Conservation (phyloP, 30 jellyfish, hydroid and myxozoan genomes). For the Hydractinia symbiolongicarpus region DNA sequence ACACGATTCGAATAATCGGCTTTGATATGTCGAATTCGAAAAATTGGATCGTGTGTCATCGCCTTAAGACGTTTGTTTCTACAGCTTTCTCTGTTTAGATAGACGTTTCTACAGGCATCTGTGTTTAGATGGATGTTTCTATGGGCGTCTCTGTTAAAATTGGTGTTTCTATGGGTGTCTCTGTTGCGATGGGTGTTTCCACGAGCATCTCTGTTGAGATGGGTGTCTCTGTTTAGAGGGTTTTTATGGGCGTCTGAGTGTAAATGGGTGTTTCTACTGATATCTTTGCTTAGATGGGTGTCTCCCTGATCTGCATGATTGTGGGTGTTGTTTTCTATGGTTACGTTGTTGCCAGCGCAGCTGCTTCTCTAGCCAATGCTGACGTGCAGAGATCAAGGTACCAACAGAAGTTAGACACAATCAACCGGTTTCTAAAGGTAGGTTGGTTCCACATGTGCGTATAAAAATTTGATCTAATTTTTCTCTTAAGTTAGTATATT, state of each 20-base stretch:
- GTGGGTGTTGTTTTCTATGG: constrained; percentile 66
- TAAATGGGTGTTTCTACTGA: neutral
- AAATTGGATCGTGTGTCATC: too few species aligned
- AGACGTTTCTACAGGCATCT: too few species aligned
- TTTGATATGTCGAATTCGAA: too few species aligned
- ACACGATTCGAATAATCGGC: too few species aligned
- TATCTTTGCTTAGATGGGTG: constrained; percentile 31
- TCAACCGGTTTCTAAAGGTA: constrained; percentile 58
- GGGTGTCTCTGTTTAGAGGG: neutral
- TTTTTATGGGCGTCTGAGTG: neutral
- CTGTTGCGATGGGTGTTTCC: too few species aligned
- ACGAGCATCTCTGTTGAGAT: neutral
- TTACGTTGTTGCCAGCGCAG: constrained; percentile 56
- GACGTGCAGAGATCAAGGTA: constrained; percentile 47
- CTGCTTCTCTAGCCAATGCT: constrained; percentile 51
- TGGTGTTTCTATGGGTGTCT: too few species aligned
- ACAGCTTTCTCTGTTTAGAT: too few species aligned
- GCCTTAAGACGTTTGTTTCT: too few species aligned
- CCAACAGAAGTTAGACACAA: constrained; percentile 48
- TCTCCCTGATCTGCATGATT: constrained; percentile 51
- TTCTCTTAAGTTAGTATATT: too few species aligned
- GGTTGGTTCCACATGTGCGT: neutral
- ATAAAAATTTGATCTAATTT: too few species aligned
- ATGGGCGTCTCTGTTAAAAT: too few species aligned
- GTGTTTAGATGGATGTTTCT: too few species aligned